phyloP scores from a whole-genome alignment of 2,797 vertebrate species.

The Acridotheres tristis region DNA sequence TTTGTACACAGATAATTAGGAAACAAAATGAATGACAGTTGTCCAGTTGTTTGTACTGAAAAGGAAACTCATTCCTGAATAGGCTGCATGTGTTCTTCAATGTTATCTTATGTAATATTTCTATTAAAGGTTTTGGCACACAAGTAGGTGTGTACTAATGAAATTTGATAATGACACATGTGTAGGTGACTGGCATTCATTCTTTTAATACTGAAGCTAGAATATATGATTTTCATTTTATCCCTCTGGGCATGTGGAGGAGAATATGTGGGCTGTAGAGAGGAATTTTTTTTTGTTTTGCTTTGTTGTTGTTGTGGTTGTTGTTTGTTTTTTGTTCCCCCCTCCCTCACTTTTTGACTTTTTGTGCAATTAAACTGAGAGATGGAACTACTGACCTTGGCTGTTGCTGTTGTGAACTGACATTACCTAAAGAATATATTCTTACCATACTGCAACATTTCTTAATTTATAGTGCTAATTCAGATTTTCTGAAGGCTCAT shows the following conservation, averaged over 20 bases:
- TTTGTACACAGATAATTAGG: background rate
- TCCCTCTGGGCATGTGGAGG: background rate
- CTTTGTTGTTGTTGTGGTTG: no score
- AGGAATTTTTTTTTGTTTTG: background rate
- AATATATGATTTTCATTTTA: background rate
- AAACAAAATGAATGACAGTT: background rate
- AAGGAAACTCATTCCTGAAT: background rate
- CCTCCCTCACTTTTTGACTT: background rate
- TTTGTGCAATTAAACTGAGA: background rate
- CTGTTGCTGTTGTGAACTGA: background rate
- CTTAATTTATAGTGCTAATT: constrained; percentile 5
- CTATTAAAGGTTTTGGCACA: background rate
- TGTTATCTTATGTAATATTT: background rate
- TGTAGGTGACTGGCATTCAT: background rate
- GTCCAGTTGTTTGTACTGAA: background rate
- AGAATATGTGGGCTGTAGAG: background rate
- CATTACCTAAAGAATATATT: background rate
- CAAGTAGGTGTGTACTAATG: background rate
- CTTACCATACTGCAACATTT: background rate
- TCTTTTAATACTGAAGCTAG: background rate
- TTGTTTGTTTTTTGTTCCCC: no score
- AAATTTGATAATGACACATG: background rate
- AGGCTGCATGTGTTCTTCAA: background rate
- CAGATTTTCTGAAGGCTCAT: constrained; percentile 1
- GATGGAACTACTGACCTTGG: background rate